Conservation (phyloP, 2,113 vertebrate genomes). For the Balaenoptera acutorostrata region DNA sequence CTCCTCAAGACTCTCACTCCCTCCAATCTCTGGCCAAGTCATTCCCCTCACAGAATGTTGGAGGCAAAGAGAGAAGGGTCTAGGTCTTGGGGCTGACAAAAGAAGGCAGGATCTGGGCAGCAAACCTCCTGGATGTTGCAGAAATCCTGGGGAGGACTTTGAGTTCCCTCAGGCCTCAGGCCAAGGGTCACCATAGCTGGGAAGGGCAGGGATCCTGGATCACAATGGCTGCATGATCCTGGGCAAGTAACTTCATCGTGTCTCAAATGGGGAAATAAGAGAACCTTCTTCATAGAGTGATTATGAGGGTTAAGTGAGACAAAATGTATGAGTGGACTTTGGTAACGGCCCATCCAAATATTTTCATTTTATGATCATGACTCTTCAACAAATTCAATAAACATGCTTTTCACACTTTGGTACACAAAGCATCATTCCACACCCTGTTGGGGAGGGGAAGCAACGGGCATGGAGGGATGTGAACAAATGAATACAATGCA, state of each 20-base stretch:
- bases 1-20: neutral
- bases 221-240: neutral
- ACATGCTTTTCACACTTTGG: neutral
- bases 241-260: neutral
- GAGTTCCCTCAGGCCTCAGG: neutral
- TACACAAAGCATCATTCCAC: neutral
- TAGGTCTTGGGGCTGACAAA: neutral
- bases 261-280: neutral
- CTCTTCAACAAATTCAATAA: slow-evolving; percentile 30
- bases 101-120: neutral
- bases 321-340: slow-evolving; percentile 10
- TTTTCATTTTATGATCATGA: slow-evolving; percentile 17
- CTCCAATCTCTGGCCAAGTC: neutral
- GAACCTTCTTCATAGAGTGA: neutral
- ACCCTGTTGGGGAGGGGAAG: neutral
- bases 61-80: neutral
- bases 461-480: neutral
- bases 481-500: neutral
- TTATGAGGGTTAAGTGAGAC: neutral
- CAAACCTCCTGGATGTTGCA: neutral
- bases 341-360: neutral
- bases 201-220: neutral
- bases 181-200: neutral
- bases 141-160: neutral
- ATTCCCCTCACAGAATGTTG: neutral